These are phyloP conservation scores for Phylloscopus collybita DNA, from an alignment of 2,797 vertebrate genomes.

Conservation along the genomic window DNA sequence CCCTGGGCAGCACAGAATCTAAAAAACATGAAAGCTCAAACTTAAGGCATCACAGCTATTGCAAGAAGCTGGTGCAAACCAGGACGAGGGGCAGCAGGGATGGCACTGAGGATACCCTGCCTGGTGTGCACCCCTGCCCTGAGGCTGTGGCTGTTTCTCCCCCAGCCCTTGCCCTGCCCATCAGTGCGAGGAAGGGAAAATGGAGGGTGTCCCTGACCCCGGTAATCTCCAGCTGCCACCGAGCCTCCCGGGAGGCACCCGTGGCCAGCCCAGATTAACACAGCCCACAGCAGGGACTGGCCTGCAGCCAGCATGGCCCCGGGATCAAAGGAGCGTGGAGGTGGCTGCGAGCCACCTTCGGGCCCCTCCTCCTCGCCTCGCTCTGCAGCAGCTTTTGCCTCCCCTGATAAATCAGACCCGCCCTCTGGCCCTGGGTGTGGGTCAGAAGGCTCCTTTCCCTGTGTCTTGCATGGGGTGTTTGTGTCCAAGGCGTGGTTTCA, in stretches of 20 bases:
- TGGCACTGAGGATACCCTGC: accelerated
- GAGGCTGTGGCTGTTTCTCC: background rate
- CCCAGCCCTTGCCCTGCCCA: background rate
- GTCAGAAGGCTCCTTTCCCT: background rate
- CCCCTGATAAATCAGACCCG: background rate
- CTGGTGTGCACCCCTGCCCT: accelerated
- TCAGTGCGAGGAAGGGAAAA: background rate
- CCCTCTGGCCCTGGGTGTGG: accelerated
- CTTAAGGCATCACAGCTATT: background rate
- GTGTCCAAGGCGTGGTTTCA: background rate
- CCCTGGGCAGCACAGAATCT: background rate
- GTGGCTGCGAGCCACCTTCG: conserved; percentile 16
- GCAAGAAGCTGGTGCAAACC: background rate
- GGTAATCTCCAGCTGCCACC: conserved; percentile 56
- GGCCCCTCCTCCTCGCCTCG: background rate
- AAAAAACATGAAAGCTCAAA: background rate
- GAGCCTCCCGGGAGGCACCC: conserved; percentile 12
- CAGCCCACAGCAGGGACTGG: conserved; percentile 32
- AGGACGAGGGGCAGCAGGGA: background rate
- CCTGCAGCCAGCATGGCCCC: background rate
- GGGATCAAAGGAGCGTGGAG: conserved; percentile 39
- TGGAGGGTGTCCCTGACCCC: conserved; percentile 51
- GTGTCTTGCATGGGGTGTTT: accelerated
- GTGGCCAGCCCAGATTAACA: conserved; percentile 34
- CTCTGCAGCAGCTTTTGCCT: background rate